Evolutionary conservation across 1,140 invertebrate genomes (phyloP).

Genomic region (Brachionus paranguensis): DNA sequence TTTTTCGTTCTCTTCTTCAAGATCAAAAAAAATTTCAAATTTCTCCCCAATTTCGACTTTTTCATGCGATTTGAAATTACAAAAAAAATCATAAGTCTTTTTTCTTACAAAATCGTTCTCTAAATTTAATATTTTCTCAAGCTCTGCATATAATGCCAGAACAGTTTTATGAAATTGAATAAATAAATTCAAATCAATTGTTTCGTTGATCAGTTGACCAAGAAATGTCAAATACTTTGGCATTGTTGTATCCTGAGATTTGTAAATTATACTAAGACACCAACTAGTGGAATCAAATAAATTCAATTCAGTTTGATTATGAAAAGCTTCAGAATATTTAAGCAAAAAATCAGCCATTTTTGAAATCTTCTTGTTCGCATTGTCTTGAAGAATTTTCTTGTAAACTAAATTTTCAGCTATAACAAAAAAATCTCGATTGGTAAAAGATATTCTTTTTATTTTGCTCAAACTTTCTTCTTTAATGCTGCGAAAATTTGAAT

Average conservation of each 20-base stretch:
- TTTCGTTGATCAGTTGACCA: background rate
- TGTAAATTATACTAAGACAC: background rate
- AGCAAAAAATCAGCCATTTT: background rate
- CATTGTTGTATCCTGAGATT: background rate
- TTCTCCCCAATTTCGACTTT: background rate
- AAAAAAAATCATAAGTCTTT: background rate
- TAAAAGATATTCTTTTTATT: background rate
- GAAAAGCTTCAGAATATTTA: background rate
- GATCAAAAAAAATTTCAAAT: background rate
- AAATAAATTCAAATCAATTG: background rate
- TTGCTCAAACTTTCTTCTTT: background rate
- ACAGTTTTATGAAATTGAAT: background rate
- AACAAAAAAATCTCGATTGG: background rate
- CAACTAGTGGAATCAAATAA: background rate
- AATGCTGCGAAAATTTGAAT: background rate
- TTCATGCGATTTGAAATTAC: background rate
- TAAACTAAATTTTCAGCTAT: background rate
- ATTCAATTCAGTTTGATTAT: background rate
- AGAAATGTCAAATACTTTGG: background rate
- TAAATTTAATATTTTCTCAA: background rate
- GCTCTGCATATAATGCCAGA: background rate
- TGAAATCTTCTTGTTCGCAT: background rate
- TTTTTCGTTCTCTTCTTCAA: background rate
- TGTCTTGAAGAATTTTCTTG: background rate
- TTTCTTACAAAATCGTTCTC: background rate